phyloP scores from a whole-genome alignment of 2,888 invertebrate genomes.

The Andrena haemorrhoa region DNA sequence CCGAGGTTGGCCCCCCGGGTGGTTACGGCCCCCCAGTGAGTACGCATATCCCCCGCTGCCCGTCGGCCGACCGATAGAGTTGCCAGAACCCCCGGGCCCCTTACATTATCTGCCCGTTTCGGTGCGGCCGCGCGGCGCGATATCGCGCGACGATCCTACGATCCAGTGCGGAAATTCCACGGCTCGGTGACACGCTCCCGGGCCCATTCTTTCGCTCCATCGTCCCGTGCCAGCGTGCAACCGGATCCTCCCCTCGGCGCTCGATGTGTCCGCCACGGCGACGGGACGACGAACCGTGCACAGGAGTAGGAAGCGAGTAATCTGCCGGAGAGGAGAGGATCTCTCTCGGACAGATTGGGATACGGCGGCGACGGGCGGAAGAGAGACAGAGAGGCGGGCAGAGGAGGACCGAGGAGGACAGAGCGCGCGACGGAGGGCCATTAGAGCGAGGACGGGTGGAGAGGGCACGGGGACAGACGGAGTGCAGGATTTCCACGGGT shows the following conservation, averaged over 20 bases:
- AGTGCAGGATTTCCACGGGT: constrained; percentile 41
- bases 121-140: constrained; percentile 62
- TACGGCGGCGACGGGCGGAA: constrained; percentile 54
- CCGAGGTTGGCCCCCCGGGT: constrained; percentile 18
- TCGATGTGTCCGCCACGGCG: constrained; percentile 64
- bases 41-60: constrained; percentile 14
- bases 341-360: constrained; percentile 61
- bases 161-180: constrained; percentile 54
- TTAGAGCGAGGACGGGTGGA: constrained; percentile 31
- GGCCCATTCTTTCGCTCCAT: constrained; percentile 27
- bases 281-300: constrained; percentile 73
- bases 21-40: constrained; percentile 45
- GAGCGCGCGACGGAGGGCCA: constrained; percentile 54
- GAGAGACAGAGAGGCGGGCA: constrained; percentile 37
- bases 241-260: constrained; percentile 42
- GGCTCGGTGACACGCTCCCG: constrained; percentile 53
- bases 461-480: constrained; percentile 36
- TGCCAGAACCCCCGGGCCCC: constrained; percentile 45
- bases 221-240: constrained; percentile 36
- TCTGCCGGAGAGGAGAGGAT: constrained; percentile 60
- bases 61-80: constrained; percentile 37
- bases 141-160: constrained; percentile 47
- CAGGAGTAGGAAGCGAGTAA: constrained; percentile 73
- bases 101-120: constrained; percentile 36
- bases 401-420: constrained; percentile 49